A percentile compares a stretch with the other conserved stretches of the same genome.
These are phyloP conservation scores for Pangasius sanitwongsei DNA, from an alignment of 2,797 vertebrate genomes.

Conservation along the genomic window DNA sequence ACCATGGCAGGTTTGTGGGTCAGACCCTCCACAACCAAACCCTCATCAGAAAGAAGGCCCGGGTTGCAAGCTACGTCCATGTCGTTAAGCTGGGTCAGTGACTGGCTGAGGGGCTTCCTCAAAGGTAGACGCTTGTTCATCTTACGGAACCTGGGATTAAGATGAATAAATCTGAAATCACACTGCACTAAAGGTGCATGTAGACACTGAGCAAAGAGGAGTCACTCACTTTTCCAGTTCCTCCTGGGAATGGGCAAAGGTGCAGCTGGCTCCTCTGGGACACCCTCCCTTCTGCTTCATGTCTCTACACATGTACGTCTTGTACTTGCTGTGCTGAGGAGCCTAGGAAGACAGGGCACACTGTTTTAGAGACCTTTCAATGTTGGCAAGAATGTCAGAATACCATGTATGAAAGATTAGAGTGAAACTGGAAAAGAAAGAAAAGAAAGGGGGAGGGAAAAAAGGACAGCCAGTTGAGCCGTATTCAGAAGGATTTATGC, in stretches of 20 bases:
- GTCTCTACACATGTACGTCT: slow-evolving; percentile 99
- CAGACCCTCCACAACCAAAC: slow-evolving; percentile 79
- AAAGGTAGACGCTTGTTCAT: slow-evolving; percentile 96
- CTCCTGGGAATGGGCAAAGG: slow-evolving; percentile 98
- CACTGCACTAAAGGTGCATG: neutral
- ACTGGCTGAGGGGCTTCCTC: slow-evolving; percentile 82
- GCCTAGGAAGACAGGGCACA: slow-evolving; percentile 71
- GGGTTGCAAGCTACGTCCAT: slow-evolving; percentile 80
- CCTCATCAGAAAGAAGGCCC: slow-evolving; percentile 86
- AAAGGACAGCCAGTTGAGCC: too few species aligned
- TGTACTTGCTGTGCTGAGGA: slow-evolving; percentile 99
- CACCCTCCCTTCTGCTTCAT: slow-evolving; percentile 99
- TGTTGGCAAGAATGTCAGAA: neutral
- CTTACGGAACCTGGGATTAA: slow-evolving; percentile 87
- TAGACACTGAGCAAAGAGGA: slow-evolving; percentile 57
- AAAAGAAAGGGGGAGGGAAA: too few species aligned
- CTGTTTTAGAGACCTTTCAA: neutral
- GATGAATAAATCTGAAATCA: slow-evolving; percentile 56
- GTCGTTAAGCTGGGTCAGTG: slow-evolving; percentile 83
- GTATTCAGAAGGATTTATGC: neutral
- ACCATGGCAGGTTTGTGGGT: slow-evolving; percentile 85
- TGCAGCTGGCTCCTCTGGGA: slow-evolving; percentile 96
- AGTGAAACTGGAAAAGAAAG: neutral
- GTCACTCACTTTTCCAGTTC: slow-evolving; percentile 95
- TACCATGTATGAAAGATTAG: too few species aligned